Conservation (phyloP, 2,113 vertebrate species). For the Zeus faber region DNA sequence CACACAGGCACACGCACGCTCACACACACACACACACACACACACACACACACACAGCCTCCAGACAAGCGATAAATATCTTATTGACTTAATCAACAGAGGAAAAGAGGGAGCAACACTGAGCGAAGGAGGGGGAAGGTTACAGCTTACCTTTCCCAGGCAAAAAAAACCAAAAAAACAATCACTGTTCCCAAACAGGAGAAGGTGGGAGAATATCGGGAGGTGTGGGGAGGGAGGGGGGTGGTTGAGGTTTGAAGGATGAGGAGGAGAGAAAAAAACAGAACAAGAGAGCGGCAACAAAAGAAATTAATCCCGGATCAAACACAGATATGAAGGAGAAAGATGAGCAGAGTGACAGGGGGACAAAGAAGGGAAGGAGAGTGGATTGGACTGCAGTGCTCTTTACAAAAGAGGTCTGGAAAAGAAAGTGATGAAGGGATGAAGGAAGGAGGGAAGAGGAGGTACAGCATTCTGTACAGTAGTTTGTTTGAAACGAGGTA, state of each 20-base stretch:
- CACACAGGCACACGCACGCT: background rate
- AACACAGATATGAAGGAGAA: background rate
- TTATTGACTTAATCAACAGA: constrained; percentile 22
- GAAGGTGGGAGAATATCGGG: background rate
- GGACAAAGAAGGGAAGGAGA: background rate
- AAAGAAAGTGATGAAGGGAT: no score
- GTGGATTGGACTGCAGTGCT: no score
- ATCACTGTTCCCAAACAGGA: background rate
- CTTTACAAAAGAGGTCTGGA: no score
- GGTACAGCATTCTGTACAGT: no score
- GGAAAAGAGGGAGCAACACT: background rate
- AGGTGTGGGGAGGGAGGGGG: background rate
- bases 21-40: background rate
- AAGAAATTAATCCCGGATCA: background rate
- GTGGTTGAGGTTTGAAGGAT: background rate
- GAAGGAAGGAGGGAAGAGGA: no score
- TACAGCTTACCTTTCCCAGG: constrained; percentile 45
- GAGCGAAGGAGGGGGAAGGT: constrained; percentile 21
- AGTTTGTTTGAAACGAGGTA: no score
- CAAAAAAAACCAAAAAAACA: constrained; percentile 3
- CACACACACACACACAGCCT: constrained; percentile 2
- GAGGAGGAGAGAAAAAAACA: background rate
- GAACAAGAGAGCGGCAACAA: background rate
- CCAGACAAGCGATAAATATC: constrained; percentile 19
- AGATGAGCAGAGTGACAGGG: constrained; percentile 15